Base-by-base conservation (phyloP, 2,888 invertebrate genomes). In the Tineola bisselliella region DNA sequence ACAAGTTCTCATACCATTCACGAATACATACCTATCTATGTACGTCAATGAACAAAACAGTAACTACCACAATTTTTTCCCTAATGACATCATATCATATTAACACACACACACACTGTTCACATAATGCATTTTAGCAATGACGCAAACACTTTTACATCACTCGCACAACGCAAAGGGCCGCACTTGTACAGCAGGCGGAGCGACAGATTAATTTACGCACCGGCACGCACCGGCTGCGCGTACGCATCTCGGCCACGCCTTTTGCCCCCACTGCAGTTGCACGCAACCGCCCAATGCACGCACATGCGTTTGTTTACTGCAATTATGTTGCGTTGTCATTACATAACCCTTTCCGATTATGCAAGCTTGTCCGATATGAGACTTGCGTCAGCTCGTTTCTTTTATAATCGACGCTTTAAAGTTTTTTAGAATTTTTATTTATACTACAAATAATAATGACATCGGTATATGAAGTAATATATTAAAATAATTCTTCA, bases 161-260 rank as follows among this genome's bases (percentile, higher is more conserved):
- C n/a, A n/a, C n/a, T 4, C 25, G 25, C 6, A 25, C 2, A 25
- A 25, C 38, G 38, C 10, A 2, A 12, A 66, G 66, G 66, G n/a
- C n/a, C n/a, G n/a, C n/a, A n/a, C 66, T 70, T 64, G 63, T 67
- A 66, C 15, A 66, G 63, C 66, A 65, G 66, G 63, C 65, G 67
- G 73, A 75, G 73, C 73, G 77, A 68, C 78, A 77, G 67, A 78
- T 70, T 71, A 64, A 25, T 25, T 25, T 74, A 83, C 84, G 84
- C 84, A 83, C 77, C 78, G 79, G 66, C 75, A 81, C 82, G 80
- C 83, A 81, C 63, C 6, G 56, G 30, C 13, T 30, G 48, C 81
- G 83, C 82, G 82, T 84, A 71, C 71, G 76, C 81, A 79, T 77
- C 73, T 66, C 11, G 25, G 44, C 65, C 74, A 74, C 78, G 74